These are phyloP conservation scores for Charina bottae DNA, from an alignment of 2,113 vertebrate genomes.

Conservation along the genomic window DNA sequence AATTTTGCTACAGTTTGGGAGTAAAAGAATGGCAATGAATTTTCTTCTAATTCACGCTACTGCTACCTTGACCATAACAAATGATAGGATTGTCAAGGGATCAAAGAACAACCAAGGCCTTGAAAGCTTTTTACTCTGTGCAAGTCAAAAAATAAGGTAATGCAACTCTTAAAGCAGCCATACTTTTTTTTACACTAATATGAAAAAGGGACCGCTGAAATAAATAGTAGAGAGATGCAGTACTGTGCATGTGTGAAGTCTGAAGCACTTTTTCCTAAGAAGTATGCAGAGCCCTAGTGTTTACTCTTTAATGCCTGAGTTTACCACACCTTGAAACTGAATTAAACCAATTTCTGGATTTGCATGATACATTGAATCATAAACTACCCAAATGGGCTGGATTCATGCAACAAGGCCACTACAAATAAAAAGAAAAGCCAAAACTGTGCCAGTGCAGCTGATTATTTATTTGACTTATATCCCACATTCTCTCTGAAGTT, in stretches of 20 bases:
- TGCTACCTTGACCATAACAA: not conserved
- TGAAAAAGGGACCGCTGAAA: not conserved
- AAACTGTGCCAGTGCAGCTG: not conserved
- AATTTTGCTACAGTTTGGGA: not conserved
- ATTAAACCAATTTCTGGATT: not conserved
- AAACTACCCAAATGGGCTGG: not conserved
- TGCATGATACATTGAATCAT: not conserved
- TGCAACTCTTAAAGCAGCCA: not conserved
- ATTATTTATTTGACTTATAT: not conserved
- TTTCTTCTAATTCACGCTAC: not conserved
- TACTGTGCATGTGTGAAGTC: not conserved
- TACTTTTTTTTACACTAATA: not conserved
- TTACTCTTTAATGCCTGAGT: not conserved
- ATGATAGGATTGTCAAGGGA: not conserved
- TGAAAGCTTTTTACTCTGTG: not conserved
- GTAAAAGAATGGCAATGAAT: not conserved
- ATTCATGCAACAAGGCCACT: not conserved
- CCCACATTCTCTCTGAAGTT: not conserved
- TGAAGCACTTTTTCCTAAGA: not conserved
- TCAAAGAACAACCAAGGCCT: not conserved
- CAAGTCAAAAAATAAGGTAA: not conserved
- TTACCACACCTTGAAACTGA: not conserved
- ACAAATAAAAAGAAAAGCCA: not conserved
- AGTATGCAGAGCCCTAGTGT: not conserved
- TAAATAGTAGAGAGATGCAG: not conserved